A percentile compares a stretch with the other conserved stretches of the same genome.
Conservation (phyloP, 1,140 invertebrate species). For the Pectinophora gossypiella region DNA sequence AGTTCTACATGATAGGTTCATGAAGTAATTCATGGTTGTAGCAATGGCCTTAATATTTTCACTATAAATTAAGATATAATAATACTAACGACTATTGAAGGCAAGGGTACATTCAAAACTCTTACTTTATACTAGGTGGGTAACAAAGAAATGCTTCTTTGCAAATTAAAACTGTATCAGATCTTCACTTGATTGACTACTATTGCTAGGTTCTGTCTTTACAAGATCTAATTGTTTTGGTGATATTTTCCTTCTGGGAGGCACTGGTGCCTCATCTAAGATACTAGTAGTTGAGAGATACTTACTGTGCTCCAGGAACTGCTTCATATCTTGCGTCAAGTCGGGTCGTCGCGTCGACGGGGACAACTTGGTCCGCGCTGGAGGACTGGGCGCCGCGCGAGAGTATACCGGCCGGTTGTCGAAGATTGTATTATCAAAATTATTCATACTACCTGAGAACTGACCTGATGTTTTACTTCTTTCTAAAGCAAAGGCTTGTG, state of each 20-base stretch:
- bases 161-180: constrained; percentile 1
- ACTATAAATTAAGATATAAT: no score
- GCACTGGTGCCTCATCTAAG: constrained; percentile 45
- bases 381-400: constrained; percentile 64
- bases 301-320: constrained; percentile 40
- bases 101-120: neutral
- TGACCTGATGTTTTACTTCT: constrained; percentile 66
- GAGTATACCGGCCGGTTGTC: constrained; percentile 58
- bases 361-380: constrained; percentile 56
- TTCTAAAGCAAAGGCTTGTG: constrained; percentile 40
- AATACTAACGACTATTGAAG: no score
- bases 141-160: neutral
- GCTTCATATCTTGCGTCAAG: constrained; percentile 37
- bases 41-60: no score
- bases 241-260: constrained; percentile 54
- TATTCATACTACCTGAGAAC: constrained; percentile 44
- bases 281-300: constrained; percentile 42
- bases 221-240: constrained; percentile 34
- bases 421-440: constrained; percentile 60
- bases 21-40: no score
- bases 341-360: constrained; percentile 47
- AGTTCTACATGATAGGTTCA: no score
- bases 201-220: neutral
- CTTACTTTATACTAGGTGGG: neutral
- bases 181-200: neutral